Evolutionary conservation across 2,113 vertebrate genomes (phyloP), one percentile per base, ranked within the genome.

Genomic region (Trinectes maculatus): DNA sequence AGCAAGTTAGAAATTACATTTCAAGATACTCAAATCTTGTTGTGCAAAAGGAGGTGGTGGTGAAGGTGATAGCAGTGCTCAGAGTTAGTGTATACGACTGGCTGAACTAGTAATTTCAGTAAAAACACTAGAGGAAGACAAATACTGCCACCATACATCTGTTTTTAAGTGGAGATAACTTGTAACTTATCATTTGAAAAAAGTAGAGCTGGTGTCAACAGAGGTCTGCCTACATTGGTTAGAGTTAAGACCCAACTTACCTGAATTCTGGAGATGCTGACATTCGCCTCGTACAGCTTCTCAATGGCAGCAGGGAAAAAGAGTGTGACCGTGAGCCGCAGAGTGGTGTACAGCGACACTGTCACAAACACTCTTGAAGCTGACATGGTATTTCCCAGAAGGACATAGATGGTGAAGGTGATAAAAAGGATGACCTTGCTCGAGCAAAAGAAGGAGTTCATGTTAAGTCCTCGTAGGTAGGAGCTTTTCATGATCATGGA

Each of bases 291-390:
- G 0, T 94, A 98, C 3, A 92, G 89, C 74, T 72, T 95, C 92
- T 98, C 96, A 0, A 99, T 83, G 56, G 97, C 98, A 0, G 84
- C 15, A 0, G 98, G 97, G 89, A 99, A 98, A 93, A 99, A 99
- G 7, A 98, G 95, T 0, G 97, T 98, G 71, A 98, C 92, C 0
- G 96, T 98, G 89, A 99, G 86, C 0, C 95, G 90, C 36, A 99
- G 93, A 0, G 96, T 89, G 0, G 81, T 74, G 0, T 98, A 99
- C 22, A 99, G 87, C 0, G 95, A 92, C 86, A 97, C 90, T 0
- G 96, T 92, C 71, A 98, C 94, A 3, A 99, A 99, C 48, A 99
- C 96, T 0, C 85, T 86, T 57, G 96, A 96, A 16, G 97, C 96
- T 0, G 93, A 89, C 71, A 99, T 94, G 18, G 54, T 36, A 0